Base-by-base conservation (phyloP, 2,113 vertebrate species). In the Sialia sialis region DNA sequence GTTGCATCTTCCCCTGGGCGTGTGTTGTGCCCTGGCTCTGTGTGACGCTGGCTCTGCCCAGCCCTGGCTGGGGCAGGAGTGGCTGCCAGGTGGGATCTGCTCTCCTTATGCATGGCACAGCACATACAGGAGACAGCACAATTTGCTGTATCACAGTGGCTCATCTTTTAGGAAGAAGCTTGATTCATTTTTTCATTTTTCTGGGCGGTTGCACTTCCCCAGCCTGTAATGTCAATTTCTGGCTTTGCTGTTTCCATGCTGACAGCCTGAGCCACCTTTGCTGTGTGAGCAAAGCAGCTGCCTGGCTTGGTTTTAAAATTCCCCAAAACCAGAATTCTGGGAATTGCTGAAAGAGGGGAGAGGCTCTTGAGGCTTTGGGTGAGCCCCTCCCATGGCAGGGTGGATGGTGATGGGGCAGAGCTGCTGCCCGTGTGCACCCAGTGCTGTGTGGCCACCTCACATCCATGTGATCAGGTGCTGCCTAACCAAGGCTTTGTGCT, bases 31-130 rank as follows among this genome's bases (percentile, higher is more conserved):
- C 34, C 46, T 20, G 48, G 16, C 20, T 26, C 29, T 21, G 55
- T 0, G 2, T 4, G 34, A 6, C 0, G 19, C 34, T 1, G 0
- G 59, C 46, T 18, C 39, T 84, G 43, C 68, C 52, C 60, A 38
- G 68, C 36, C 54, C 49, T 1, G 23, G 36, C 43, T 38, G 34
- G 17, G 6, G 43, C 32, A 46, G 76, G 19, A 27, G 10, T 4
- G 0, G 2, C 32, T 56, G 62, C 36, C 46, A 27, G 38, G 62
- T 48, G 60, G 25, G 60, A 39, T 36, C 62, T 1, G 9, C 58
- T 68, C 15, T 72, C 48, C 43, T 10, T 1, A 0, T 11, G 48
- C 30, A 2, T 0, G 1, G 66, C 66, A 41, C 52, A 62, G 30
- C 49, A 13, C 2, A 2, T 14, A 27, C 38, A 69, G 38, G 46